These are phyloP conservation scores for Semaprochilodus insignis DNA, from an alignment of 2,797 vertebrate genomes.

Conservation along the genomic window DNA sequence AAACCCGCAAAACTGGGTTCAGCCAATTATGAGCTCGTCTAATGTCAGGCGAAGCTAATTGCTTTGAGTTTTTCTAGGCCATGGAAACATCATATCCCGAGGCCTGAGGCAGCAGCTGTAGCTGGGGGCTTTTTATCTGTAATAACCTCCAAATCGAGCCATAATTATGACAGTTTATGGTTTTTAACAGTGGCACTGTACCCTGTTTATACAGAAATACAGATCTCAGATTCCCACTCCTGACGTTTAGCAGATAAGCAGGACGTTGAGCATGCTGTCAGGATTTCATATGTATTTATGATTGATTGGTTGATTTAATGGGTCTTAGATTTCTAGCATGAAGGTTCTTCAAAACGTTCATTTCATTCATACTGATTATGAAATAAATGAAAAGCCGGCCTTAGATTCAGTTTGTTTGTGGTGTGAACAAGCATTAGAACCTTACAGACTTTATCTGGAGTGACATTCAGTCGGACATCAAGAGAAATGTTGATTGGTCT, in stretches of 20 bases:
- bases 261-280: background rate
- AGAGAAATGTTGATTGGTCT: too few species aligned
- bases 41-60: conserved; percentile 33
- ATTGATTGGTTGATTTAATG: too few species aligned
- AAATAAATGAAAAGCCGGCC: too few species aligned
- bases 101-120: background rate
- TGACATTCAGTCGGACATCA: too few species aligned
- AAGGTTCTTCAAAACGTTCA: too few species aligned
- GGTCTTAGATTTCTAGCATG: too few species aligned
- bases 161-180: background rate
- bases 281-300: background rate
- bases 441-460: too few species aligned
- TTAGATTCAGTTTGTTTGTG: too few species aligned
- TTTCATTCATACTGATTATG: too few species aligned
- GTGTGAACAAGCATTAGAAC: too few species aligned
- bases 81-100: background rate
- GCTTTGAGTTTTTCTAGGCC: conserved; percentile 22
- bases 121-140: background rate
- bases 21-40: conserved; percentile 2
- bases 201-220: background rate
- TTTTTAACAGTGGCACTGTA: background rate
- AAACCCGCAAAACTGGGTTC: background rate
- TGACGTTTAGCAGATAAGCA: too few species aligned
- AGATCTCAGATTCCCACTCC: background rate
- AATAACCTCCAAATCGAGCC: background rate